A percentile compares a stretch with the other conserved stretches of the same genome.
These are phyloP conservation scores for Oithona nana DNA, from an alignment of 2,888 invertebrate species.

Conservation along the genomic window DNA sequence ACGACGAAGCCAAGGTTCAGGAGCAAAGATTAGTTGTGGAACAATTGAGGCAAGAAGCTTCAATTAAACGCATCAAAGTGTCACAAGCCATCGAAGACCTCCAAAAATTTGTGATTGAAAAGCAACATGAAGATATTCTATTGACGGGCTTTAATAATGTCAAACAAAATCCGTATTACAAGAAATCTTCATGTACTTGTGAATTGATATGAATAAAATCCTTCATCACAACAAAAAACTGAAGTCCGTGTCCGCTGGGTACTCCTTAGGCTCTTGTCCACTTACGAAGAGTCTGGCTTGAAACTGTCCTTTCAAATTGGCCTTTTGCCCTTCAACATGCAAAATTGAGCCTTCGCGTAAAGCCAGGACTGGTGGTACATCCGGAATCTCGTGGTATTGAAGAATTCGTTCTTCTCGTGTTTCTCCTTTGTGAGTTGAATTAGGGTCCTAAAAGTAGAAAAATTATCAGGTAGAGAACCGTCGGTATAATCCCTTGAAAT, in stretches of 20 bases:
- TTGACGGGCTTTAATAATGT: neutral
- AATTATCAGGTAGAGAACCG: no score
- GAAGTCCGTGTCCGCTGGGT: slow-evolving; percentile 38
- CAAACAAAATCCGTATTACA: neutral
- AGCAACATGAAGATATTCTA: neutral
- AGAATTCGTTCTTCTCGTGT: slow-evolving; percentile 51
- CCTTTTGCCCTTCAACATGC: slow-evolving; percentile 38
- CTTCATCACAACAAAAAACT: slow-evolving; percentile 34
- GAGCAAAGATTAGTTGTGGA: neutral
- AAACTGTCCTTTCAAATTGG: slow-evolving; percentile 40
- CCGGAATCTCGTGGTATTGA: slow-evolving; percentile 43
- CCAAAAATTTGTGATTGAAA: neutral
- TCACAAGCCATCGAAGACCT: neutral
- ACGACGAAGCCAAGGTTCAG: no score
- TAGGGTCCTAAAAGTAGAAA: slow-evolving; percentile 29
- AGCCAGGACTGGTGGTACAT: slow-evolving; percentile 43
- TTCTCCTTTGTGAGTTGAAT: slow-evolving; percentile 46
- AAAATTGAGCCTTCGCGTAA: slow-evolving; percentile 50
- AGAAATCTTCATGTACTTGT: neutral
- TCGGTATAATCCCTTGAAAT: no score
- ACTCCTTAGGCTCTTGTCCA: slow-evolving; percentile 39
- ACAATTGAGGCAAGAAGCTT: neutral
- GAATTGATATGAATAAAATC: neutral
- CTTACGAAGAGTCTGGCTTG: slow-evolving; percentile 43
- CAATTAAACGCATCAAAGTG: neutral